A percentile compares a stretch with the other conserved stretches of the same genome.
Conservation (phyloP, 2,888 invertebrate genomes). For the Agrotis ipsilon region DNA sequence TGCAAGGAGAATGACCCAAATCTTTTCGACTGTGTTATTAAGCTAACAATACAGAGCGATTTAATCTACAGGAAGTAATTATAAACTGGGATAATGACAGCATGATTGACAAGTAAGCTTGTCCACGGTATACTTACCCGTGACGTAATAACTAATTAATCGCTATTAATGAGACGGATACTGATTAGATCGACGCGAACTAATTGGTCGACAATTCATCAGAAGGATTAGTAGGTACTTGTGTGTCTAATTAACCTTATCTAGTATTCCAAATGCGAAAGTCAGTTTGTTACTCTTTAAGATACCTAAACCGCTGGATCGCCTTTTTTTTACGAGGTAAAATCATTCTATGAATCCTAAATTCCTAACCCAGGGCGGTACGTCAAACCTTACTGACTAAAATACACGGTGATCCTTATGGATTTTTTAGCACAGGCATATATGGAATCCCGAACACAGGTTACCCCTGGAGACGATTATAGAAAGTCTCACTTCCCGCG, state of each 20-base stretch:
- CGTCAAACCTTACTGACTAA: too few species aligned
- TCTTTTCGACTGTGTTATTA: not conserved
- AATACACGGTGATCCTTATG: too few species aligned
- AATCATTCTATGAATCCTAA: too few species aligned
- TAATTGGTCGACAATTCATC: conserved; percentile 29
- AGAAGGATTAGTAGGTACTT: not conserved
- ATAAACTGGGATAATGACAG: conserved; percentile 14
- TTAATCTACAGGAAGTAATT: not conserved
- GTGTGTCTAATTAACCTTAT: not conserved
- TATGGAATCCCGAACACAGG: too few species aligned
- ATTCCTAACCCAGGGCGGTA: too few species aligned
- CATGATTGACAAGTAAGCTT: conserved; percentile 43
- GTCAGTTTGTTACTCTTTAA: too few species aligned
- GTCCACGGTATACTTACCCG: conserved; percentile 34
- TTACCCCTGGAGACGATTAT: too few species aligned
- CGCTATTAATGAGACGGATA: conserved; percentile 32
- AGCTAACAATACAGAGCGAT: not conserved
- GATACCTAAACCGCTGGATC: too few species aligned
- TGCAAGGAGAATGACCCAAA: not conserved
- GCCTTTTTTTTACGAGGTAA: too few species aligned
- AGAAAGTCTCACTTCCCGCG: too few species aligned
- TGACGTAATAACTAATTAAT: conserved; percentile 32
- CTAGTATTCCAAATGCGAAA: too few species aligned
- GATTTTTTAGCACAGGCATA: too few species aligned
- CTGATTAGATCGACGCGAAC: conserved; percentile 27